Base-by-base conservation (phyloP, 2,888 invertebrate genomes). In the Hydriomena furcata region DNA sequence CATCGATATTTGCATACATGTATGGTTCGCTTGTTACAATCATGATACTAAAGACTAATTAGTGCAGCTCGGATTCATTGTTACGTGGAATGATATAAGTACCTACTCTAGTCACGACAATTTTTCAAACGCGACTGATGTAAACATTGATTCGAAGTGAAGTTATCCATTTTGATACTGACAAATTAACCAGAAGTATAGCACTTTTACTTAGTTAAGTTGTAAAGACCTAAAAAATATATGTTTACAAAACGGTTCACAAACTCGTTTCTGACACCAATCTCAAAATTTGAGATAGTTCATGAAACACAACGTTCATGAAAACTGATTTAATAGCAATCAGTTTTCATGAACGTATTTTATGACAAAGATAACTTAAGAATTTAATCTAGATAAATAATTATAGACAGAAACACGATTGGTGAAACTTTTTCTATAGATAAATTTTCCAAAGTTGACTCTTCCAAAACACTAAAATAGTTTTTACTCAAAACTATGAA, bases 271-370 rank as follows among this genome's bases (percentile, higher is more conserved):
- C 53, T 53, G 58, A 58, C 53, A 55, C 52, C 52, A 52, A 55
- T 53, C 38, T 44, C 10, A n/a, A 28, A 34, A 35, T 30, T n/a
- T n/a, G n/a, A n/a, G n/a, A n/a, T n/a, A n/a, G n/a, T n/a, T n/a
- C n/a, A n/a, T n/a, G n/a, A n/a, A n/a, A n/a, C n/a, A n/a, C n/a
- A n/a, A n/a, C n/a, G n/a, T n/a, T n/a, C n/a, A n/a, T n/a, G n/a
- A n/a, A n/a, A n/a, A n/a, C n/a, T n/a, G n/a, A n/a, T n/a, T n/a
- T n/a, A n/a, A n/a, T n/a, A n/a, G 55, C 54, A 58, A 55, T 58
- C 36, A 31, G 48, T 60, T 55, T 55, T 52, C 44, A 57, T 60
- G 45, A 51, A 34, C 50, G 46, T 36, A 40, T 55, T 55, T 47
- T 54, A 38, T 58, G 44, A 40, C 43, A 25, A 47, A n/a, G n/a